Conservation (phyloP, 1,140 invertebrate genomes). For the Bombus sylvicola region DNA sequence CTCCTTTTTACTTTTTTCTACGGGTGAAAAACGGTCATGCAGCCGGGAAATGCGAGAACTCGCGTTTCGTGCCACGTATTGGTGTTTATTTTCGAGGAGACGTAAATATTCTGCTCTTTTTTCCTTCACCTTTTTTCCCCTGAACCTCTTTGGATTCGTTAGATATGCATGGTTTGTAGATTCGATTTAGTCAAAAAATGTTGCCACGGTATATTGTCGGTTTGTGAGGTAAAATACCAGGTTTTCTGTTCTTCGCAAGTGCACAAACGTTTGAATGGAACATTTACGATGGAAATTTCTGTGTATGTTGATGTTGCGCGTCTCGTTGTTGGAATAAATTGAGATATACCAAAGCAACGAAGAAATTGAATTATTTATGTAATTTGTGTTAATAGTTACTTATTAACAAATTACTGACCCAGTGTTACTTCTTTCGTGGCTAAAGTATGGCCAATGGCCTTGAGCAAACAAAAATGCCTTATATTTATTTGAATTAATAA, state of each 20-base stretch:
- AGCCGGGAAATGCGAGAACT: constrained; percentile 23
- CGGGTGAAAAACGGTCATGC: not conserved
- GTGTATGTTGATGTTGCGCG: too few relatives aligned
- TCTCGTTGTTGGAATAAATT: not conserved
- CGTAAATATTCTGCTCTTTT: constrained; percentile 23
- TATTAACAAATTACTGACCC: not conserved
- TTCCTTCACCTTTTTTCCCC: not conserved
- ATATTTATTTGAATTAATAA: not conserved
- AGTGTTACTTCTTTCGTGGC: not conserved
- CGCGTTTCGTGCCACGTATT: constrained; percentile 27
- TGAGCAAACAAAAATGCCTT: not conserved
- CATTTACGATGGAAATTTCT: not conserved
- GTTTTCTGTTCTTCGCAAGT: not conserved
- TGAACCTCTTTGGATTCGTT: not conserved
- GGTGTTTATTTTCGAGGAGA: constrained; percentile 42
- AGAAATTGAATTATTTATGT: not conserved
- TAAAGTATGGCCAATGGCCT: too few relatives aligned
- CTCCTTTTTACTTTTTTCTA: not conserved
- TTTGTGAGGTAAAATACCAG: not conserved
- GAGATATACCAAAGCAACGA: not conserved
- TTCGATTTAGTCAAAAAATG: not conserved
- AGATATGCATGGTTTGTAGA: not conserved
- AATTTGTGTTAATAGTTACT: not conserved
- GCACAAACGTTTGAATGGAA: not conserved
- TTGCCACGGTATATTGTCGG: too few relatives aligned